Conservation (phyloP, 2,113 vertebrate genomes). For the Hyla sarda region DNA sequence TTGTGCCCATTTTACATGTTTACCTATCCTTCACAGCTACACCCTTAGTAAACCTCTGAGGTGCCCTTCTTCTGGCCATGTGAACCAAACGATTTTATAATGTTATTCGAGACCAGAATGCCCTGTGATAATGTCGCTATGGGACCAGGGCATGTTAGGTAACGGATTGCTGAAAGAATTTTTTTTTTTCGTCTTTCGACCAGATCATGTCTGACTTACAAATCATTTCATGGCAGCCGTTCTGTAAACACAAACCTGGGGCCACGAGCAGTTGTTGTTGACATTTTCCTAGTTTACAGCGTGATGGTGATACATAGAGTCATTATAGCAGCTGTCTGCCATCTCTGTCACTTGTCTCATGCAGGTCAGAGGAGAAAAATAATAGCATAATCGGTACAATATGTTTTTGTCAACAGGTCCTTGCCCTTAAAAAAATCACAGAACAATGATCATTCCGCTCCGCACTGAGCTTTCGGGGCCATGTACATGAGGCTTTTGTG, state of each 20-base stretch:
- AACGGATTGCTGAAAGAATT: constrained; percentile 5
- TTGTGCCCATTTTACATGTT: no score
- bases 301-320: background rate
- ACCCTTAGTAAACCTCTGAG: no score
- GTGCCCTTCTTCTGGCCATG: no score
- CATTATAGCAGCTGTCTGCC: constrained; percentile 23
- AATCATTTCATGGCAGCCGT: constrained; percentile 9
- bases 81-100: background rate
- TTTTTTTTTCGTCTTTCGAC: no score
- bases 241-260: constrained; percentile 31
- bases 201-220: background rate
- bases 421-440: background rate
- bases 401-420: background rate
- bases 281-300: background rate
- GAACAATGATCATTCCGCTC: background rate
- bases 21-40: no score
- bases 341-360: constrained; percentile 1
- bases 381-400: background rate
- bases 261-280: background rate
- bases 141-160: background rate
- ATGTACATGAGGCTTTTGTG: background rate
- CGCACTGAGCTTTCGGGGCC: background rate
- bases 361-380: background rate
- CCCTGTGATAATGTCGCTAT: background rate
- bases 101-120: background rate